A percentile compares a stretch with the other conserved stretches of the same genome.
phyloP scores from a whole-genome alignment of 2,797 vertebrate genomes.

The Pipistrellus kuhlii region DNA sequence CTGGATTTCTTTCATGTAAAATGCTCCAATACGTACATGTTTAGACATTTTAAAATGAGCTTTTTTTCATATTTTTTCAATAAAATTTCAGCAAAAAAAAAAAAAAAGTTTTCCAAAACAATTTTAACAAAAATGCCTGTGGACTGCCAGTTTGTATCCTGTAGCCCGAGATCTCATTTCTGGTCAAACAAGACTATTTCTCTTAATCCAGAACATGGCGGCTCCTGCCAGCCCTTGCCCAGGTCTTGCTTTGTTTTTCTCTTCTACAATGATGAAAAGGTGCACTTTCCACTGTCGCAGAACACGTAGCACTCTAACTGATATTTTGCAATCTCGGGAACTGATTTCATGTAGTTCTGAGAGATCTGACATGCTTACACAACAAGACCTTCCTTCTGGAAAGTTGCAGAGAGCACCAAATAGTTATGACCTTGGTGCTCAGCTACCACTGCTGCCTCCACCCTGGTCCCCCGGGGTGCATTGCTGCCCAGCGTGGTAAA shows the following conservation, averaged over 20 bases:
- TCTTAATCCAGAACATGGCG: not conserved
- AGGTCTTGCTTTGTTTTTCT: not conserved
- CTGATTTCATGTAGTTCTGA: not conserved
- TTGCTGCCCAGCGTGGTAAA: not conserved
- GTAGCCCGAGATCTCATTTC: not conserved
- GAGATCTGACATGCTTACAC: slow-evolving; percentile 21
- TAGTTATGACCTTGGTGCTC: not conserved
- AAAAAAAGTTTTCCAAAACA: not conserved
- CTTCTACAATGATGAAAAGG: not conserved
- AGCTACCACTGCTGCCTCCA: not conserved
- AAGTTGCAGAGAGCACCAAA: not conserved
- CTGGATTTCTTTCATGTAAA: slow-evolving; percentile 14
- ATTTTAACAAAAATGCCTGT: slow-evolving; percentile 7
- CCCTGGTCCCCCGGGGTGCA: not conserved
- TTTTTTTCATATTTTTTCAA: not conserved
- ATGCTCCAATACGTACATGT: not conserved
- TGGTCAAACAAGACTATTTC: not conserved
- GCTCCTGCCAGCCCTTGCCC: not conserved
- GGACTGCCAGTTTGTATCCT: not conserved
- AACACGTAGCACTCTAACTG: not conserved
- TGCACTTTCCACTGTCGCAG: not conserved
- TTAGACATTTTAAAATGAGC: not conserved
- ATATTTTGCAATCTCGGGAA: not conserved
- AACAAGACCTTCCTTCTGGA: slow-evolving; percentile 22
- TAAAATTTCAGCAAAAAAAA: not conserved